These are phyloP conservation scores for Glaucopsyche alexis DNA, from an alignment of 2,888 invertebrate genomes.

Conservation along the genomic window DNA sequence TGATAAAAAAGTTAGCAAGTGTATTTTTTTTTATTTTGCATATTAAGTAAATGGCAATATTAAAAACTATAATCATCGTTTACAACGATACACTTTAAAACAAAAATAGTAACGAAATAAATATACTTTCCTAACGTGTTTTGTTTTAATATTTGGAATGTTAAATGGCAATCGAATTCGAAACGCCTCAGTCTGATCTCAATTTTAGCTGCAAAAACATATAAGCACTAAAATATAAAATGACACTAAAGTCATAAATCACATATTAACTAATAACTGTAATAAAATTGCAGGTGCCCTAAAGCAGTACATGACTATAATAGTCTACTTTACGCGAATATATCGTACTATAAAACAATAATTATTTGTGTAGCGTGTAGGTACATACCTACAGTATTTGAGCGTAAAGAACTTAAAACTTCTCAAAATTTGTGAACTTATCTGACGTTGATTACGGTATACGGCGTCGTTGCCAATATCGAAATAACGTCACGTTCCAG, in stretches of 20 bases:
- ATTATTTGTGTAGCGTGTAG: no score
- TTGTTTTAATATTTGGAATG: conserved; percentile 25
- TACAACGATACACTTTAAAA: conserved; percentile 12
- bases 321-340: no score
- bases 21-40: background rate
- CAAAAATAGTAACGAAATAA: conserved; percentile 12
- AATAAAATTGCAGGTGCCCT: conserved; percentile 11
- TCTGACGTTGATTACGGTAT: no score
- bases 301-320: background rate
- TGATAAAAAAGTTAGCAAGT: background rate
- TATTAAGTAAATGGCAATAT: background rate
- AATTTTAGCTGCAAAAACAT: conserved; percentile 12
- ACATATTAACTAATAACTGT: background rate
- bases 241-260: background rate
- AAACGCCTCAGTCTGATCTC: conserved; percentile 11
- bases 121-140: background rate
- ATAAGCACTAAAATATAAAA: conserved; percentile 7
- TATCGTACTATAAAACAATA: no score
- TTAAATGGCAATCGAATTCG: conserved; percentile 26
- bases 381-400: no score
- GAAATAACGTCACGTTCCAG: no score
- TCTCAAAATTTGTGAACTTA: no score
- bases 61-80: conserved; percentile 17
- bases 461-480: no score
- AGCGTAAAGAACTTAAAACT: no score